phyloP scores from a whole-genome alignment of 2,888 invertebrate species.

The Diarsia mendica region DNA sequence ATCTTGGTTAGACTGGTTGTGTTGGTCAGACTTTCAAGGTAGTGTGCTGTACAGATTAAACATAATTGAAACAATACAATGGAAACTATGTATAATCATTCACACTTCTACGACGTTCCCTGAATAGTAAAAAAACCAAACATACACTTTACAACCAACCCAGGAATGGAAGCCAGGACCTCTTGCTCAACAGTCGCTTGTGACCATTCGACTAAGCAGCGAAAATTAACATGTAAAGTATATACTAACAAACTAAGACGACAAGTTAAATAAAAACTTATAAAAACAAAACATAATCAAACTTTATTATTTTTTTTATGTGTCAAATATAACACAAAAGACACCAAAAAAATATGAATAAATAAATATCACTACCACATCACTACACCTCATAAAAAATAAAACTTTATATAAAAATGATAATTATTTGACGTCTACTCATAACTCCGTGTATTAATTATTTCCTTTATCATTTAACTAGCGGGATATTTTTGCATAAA shows the following conservation, averaged over 20 bases:
- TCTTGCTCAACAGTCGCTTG: no score
- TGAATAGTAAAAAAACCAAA: no score
- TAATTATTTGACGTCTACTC: slow-evolving; percentile 50
- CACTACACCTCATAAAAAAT: slow-evolving; percentile 36
- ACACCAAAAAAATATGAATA: slow-evolving; percentile 9
- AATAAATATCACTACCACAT: slow-evolving; percentile 23
- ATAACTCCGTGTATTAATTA: slow-evolving; percentile 53
- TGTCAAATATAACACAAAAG: slow-evolving; percentile 5
- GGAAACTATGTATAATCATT: no score
- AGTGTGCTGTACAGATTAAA: neutral
- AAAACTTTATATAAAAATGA: slow-evolving; percentile 25
- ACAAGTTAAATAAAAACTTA: no score
- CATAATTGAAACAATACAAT: neutral
- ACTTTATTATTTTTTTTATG: neutral
- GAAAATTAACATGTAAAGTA: no score
- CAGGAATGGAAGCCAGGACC: no score
- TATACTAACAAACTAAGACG: no score
- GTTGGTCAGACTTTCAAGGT: neutral
- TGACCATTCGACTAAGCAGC: no score
- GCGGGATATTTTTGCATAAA: slow-evolving; percentile 54
- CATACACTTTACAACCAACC: no score
- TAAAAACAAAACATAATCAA: neutral
- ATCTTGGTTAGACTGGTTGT: neutral
- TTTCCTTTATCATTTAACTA: slow-evolving; percentile 50
- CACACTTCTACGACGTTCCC: no score